Evolutionary conservation across 2,888 invertebrate genomes (phyloP).

Genomic region (Brachypterus glaber): DNA sequence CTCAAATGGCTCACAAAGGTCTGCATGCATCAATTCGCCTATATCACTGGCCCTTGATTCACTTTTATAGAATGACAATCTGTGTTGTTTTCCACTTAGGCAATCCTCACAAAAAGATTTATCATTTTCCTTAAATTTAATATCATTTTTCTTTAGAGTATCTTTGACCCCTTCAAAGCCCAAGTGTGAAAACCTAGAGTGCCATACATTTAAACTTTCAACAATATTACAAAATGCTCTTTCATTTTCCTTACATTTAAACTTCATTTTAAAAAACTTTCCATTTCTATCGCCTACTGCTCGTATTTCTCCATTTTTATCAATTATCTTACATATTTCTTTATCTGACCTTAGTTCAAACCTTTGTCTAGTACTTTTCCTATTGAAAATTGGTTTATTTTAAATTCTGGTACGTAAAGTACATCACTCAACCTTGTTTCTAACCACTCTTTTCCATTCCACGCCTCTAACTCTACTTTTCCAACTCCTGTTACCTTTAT

Average conservation of each 20-base stretch:
- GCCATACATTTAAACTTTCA: conserved; percentile 10
- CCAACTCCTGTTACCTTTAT: conserved; percentile 12
- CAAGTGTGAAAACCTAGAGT: conserved; percentile 11
- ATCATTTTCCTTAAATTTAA: conserved; percentile 9
- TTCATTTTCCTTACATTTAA: not conserved
- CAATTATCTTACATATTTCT: conserved; percentile 9
- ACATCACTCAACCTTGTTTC: conserved; percentile 14
- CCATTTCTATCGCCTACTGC: conserved; percentile 2
- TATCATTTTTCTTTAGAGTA: conserved; percentile 9
- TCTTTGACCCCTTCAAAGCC: conserved; percentile 10
- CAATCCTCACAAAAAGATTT: conserved; percentile 11
- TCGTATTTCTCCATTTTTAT: not conserved
- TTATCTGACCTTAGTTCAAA: conserved; percentile 10
- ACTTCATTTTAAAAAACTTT: conserved; percentile 2
- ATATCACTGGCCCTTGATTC: conserved; percentile 9
- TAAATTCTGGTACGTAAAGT: conserved; percentile 14
- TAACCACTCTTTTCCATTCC: conserved; percentile 15
- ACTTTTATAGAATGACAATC: conserved; percentile 11
- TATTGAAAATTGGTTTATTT: conserved; percentile 14
- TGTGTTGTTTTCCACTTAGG: conserved; percentile 15
- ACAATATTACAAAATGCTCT: conserved; percentile 1
- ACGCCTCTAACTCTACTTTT: conserved; percentile 11
- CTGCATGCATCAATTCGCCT: conserved; percentile 14
- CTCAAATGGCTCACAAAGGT: conserved; percentile 17
- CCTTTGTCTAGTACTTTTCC: conserved; percentile 14